These are phyloP conservation scores for Agonopterix subpropinquella DNA, from an alignment of 2,888 invertebrate species.

Conservation along the genomic window DNA sequence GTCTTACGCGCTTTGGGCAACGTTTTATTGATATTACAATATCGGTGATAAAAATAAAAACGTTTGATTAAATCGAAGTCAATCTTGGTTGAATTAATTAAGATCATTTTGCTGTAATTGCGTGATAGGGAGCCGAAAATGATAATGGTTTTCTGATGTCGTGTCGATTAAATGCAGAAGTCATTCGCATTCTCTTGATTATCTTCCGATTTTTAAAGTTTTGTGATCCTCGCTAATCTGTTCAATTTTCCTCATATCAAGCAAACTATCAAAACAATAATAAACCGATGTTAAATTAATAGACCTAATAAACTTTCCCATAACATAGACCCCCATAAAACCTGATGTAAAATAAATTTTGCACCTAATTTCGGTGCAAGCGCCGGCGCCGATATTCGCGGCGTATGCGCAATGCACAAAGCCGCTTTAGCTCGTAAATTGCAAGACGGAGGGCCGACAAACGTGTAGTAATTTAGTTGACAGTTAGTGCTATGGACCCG, in stretches of 20 bases:
- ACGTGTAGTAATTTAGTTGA: constrained; percentile 68
- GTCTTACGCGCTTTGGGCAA: constrained; percentile 27
- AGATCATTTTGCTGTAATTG: constrained; percentile 3
- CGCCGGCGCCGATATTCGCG: constrained; percentile 45
- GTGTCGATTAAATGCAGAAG: no score
- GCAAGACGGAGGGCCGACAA: constrained; percentile 61
- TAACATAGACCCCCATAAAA: no score
- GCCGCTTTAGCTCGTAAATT: constrained; percentile 58
- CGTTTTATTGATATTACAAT: constrained; percentile 23
- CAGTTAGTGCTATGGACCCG: constrained; percentile 41
- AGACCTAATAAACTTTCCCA: no score
- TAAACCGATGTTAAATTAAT: no score
- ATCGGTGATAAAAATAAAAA: constrained; percentile 11
- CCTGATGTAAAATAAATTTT: constrained; percentile 6
- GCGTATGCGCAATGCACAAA: constrained; percentile 33
- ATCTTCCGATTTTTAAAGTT: no score
- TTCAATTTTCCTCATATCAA: no score
- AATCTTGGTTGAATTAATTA: neutral
- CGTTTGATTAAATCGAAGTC: neutral
- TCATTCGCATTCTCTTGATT: no score
- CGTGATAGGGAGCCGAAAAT: neutral
- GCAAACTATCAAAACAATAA: no score
- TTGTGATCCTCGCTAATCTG: no score
- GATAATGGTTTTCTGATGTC: no score
- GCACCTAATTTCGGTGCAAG: constrained; percentile 13